Percentiles rank a stretch among this genome's conserved stretches.
Evolutionary conservation across 2,797 vertebrate genomes (phyloP).

Genomic region (Hippopotamyrus pictus): DNA sequence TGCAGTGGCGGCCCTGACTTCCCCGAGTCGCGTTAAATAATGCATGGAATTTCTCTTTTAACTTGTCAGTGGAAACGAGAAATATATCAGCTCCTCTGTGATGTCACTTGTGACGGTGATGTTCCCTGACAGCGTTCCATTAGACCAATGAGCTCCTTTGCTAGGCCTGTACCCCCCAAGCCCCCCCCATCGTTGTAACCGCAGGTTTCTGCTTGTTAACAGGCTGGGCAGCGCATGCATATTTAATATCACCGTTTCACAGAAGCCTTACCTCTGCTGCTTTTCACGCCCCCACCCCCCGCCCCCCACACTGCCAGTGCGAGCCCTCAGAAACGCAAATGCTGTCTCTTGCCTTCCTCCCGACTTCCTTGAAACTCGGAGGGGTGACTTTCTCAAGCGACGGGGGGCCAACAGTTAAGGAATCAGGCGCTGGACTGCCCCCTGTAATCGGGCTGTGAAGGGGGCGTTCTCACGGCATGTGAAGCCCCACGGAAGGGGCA

Average conservation of each 20-base stretch:
- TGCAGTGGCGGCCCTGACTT: constrained; percentile 71
- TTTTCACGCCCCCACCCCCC: neutral
- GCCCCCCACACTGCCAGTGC: neutral
- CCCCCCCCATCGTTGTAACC: constrained; percentile 49
- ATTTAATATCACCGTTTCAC: constrained; percentile 40
- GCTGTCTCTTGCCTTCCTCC: neutral
- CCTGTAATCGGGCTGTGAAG: constrained; percentile 14
- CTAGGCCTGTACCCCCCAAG: constrained; percentile 60
- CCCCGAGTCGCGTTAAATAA: constrained; percentile 74
- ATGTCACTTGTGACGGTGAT: constrained; percentile 71
- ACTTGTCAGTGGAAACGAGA: constrained; percentile 64
- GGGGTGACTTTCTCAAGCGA: neutral
- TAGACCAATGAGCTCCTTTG: constrained; percentile 71
- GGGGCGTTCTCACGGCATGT: neutral
- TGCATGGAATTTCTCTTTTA: constrained; percentile 76
- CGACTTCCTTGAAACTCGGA: neutral
- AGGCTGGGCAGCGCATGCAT: constrained; percentile 41
- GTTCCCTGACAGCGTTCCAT: constrained; percentile 75
- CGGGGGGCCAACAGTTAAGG: neutral
- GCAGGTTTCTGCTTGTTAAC: constrained; percentile 56
- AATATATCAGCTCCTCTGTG: constrained; percentile 71
- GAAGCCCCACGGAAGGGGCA: constrained; percentile 1
- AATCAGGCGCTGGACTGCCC: neutral
- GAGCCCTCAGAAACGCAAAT: neutral
- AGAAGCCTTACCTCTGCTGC: neutral